Evolutionary conservation across 2,888 invertebrate genomes (phyloP), one percentile per base, ranked within the genome.

Genomic region (Portevinia maculata): DNA sequence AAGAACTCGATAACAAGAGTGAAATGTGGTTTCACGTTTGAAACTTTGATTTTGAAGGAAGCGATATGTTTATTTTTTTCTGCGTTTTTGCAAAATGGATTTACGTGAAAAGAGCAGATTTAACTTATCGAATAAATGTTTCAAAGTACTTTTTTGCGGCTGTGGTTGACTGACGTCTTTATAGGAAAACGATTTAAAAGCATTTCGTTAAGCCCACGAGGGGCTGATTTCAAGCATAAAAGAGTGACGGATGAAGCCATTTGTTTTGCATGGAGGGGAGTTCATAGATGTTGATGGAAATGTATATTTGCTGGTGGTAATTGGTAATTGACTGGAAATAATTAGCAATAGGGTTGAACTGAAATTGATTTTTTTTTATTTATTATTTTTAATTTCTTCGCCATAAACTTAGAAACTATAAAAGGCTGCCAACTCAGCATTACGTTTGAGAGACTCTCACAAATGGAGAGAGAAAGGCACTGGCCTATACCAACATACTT

Each of bases 11-110:
- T 81, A 64, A 57, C 71, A 65, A 79, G 44, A 73, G 39, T 81
- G 57, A 76, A 81, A 81, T 76, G 81, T 76, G 81, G 76, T 81
- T 76, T 64, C 76, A 70, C 76, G 64, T 81, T 81, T 81, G 76
- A 76, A 76, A 76, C 81, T 76, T 81, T 81, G 81, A 81, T 81
- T 81, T 76, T 52, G 41, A 79, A 75, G 41, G 75, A 79, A 57
- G 21, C 21, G 30, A 15, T 24, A 3, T 64, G 46, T n/a, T 44
- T 37, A 6, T 37, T 52, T 37, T 34, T n/a, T 30, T 9, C 50
- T 50, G 28, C 17, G 19, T 62, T 69, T 67, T 65, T 37, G 32
- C 17, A 64, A 81, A 73, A 64, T 70, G 70, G 76, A 81, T 81
- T 70, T 69, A 70, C 46, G 69, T 64, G 52, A 41, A 75, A 52